Base-by-base conservation (phyloP, 2,113 vertebrate species). In the Passer domesticus region DNA sequence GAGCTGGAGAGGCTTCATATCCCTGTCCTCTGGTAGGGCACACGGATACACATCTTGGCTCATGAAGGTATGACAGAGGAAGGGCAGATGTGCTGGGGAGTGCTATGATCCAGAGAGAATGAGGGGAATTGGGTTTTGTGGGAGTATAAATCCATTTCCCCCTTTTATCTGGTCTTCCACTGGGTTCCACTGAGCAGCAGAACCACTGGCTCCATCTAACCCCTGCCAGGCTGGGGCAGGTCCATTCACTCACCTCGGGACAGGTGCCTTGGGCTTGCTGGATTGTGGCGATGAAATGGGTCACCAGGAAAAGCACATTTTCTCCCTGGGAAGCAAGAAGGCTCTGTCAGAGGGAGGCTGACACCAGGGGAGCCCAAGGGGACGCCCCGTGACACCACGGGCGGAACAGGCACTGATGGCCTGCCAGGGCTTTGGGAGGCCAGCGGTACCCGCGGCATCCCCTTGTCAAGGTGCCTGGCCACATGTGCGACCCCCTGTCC, bases 241-340 rank as follows among this genome's bases (percentile, higher is more conserved):
- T 2, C 19, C 13, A 14, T 59, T 18, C 5, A 5, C 97, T 93
- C 50, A 98, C 98, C 98, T 98, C 98, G 9, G 98, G 94, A 22
- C 98, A 98, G 37, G 62, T 89, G n/a, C 97, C 97, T 76, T 98
- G 98, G 13, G 91, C 63, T 90, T 98, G 98, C 67, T 85, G 46
- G 9, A 94, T 80, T 0, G 95, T 98, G 35, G 95, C 96, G 10
- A 97, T 96, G 87, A 98, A 97, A 37, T 97, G 97, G 72, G 98
- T 98, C 79, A 98, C 98, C 94, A 98, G 69, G 66, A 98, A 98
- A 64, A 98, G 94, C 35, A 97, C 91, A 1, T 97, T 97, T 94
- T 97, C 97, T n/a, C 98, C 96, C 98, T 98, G 41, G 55, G 83
- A 96, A 70, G n/a, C 35, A 93, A 69, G 59, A 12, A 58, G 25